Percentiles rank a stretch among this genome's conserved stretches.
Evolutionary conservation across 2,113 vertebrate species (phyloP).

Genomic region (Oriolus oriolus): DNA sequence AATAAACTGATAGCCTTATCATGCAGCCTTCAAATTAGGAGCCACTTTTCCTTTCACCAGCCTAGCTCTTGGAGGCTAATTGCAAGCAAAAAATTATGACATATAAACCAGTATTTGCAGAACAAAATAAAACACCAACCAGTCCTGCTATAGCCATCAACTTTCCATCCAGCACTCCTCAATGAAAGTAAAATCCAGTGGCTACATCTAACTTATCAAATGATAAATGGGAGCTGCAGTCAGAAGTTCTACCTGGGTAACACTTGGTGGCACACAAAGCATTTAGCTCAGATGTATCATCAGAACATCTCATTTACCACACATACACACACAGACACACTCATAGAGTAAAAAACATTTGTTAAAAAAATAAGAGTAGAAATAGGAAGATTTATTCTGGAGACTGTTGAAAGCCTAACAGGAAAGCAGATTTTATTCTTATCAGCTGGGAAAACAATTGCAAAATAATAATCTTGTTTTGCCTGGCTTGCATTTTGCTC

Average conservation of each 20-base stretch:
- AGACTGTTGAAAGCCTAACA: conserved; percentile 1
- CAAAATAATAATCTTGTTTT: conserved; percentile 32
- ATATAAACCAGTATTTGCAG: not conserved
- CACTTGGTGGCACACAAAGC: not conserved
- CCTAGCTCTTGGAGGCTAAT: not conserved
- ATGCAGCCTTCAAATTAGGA: not conserved
- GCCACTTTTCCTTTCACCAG: not conserved
- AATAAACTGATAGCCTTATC: not conserved
- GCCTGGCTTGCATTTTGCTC: not conserved
- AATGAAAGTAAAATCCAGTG: not conserved
- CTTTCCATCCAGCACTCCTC: not conserved
- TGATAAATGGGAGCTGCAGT: not conserved
- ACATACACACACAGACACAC: not conserved
- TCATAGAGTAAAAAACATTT: not conserved
- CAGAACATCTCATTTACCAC: not conserved
- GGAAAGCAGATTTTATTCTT: conserved; percentile 35
- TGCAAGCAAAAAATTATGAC: not conserved
- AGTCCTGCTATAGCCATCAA: not conserved
- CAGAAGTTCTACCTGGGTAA: not conserved
- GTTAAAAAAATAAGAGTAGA: not conserved
- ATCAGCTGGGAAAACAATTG: conserved; percentile 37
- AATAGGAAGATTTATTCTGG: not conserved
- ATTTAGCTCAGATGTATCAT: not conserved
- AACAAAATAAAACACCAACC: not conserved
- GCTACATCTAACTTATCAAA: not conserved